A percentile compares a stretch with the other conserved stretches of the same genome.
Evolutionary conservation across 2,888 invertebrate species (phyloP).

Genomic region (Spatulosminthurus flaviceps): DNA sequence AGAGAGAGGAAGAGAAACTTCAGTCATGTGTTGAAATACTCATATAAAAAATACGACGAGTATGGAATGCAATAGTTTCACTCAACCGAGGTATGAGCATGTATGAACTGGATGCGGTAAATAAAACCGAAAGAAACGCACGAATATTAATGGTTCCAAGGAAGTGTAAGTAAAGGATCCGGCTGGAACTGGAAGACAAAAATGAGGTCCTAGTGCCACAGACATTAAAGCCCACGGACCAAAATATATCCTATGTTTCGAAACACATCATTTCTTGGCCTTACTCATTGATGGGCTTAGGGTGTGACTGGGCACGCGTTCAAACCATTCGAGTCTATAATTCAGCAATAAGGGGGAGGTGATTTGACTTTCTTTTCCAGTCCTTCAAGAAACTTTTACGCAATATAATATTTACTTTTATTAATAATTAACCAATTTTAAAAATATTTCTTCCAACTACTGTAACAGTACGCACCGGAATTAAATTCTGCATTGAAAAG

Average conservation of each 20-base stretch:
- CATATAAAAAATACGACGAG: too few relatives aligned
- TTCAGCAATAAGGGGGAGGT: too few relatives aligned
- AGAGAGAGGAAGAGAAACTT: not conserved
- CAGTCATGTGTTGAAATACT: not conserved
- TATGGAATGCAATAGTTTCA: not conserved
- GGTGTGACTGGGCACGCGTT: too few relatives aligned
- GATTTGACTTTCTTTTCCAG: too few relatives aligned
- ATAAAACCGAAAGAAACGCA: slow-evolving; percentile 2
- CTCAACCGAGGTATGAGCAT: not conserved
- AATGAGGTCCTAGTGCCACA: not conserved
- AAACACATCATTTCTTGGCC: not conserved
- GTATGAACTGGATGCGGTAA: not conserved
- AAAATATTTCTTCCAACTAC: too few relatives aligned
- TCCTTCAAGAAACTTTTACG: too few relatives aligned
- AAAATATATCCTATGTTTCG: not conserved
- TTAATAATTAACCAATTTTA: too few relatives aligned
- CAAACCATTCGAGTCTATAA: too few relatives aligned
- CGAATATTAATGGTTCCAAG: slow-evolving; percentile 6
- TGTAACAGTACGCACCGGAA: too few relatives aligned
- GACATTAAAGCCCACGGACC: not conserved
- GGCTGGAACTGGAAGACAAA: not conserved
- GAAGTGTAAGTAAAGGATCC: not conserved
- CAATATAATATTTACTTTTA: too few relatives aligned
- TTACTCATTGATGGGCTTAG: not conserved
- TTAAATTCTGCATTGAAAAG: too few relatives aligned